These are phyloP conservation scores for Asbolus verrucosus DNA, from an alignment of 1,140 invertebrate genomes.

Conservation along the genomic window DNA sequence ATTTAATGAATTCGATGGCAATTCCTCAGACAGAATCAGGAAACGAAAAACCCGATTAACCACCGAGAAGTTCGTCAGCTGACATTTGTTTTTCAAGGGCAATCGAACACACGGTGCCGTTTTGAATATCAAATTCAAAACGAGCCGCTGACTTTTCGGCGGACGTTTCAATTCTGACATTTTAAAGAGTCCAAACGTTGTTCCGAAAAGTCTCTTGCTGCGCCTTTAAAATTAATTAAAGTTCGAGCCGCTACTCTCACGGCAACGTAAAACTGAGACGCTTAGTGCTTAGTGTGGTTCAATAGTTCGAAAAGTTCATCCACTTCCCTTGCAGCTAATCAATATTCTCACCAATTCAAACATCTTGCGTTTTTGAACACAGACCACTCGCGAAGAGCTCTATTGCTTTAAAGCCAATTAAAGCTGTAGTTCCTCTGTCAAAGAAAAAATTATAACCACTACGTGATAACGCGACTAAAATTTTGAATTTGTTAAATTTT, in stretches of 20 bases:
- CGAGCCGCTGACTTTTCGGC: too few relatives aligned
- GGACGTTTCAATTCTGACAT: too few relatives aligned
- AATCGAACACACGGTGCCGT: slow-evolving; percentile 15
- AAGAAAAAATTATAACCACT: too few relatives aligned
- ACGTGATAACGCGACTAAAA: too few relatives aligned
- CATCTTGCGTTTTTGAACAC: too few relatives aligned
- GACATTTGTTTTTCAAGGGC: neutral
- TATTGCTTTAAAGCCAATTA: too few relatives aligned
- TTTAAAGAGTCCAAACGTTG: neutral
- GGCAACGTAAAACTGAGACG: slow-evolving; percentile 16
- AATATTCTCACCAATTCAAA: neutral
- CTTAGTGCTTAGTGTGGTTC: slow-evolving; percentile 23
- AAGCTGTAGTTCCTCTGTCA: neutral
- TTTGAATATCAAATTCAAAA: slow-evolving; percentile 12
- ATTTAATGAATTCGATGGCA: slow-evolving; percentile 21
- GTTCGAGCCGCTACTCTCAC: slow-evolving; percentile 21
- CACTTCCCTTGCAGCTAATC: slow-evolving; percentile 8
- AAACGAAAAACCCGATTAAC: slow-evolving; percentile 17
- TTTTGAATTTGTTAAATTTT: too few relatives aligned
- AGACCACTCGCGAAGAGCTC: too few relatives aligned
- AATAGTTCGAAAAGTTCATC: slow-evolving; percentile 31
- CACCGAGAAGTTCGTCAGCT: slow-evolving; percentile 6
- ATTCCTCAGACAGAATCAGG: neutral
- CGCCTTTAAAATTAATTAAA: slow-evolving; percentile 32
- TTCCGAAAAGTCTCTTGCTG: slow-evolving; percentile 17